Percentiles rank a stretch among this genome's conserved stretches.
phyloP scores from a whole-genome alignment of 2,888 invertebrate species.

The Drosophila paramelanica region DNA sequence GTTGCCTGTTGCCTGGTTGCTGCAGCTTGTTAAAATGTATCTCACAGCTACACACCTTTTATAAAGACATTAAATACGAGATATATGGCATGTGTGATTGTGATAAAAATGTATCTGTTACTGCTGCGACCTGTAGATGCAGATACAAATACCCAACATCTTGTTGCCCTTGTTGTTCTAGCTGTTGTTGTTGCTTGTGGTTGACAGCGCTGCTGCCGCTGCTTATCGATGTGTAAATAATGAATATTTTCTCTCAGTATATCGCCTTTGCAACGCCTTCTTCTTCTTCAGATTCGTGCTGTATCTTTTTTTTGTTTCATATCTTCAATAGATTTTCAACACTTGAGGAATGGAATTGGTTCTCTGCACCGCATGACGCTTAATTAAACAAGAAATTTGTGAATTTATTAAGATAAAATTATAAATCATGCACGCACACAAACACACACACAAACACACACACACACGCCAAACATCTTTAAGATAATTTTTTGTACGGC shows the following conservation, averaged over 20 bases:
- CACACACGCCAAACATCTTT: background rate
- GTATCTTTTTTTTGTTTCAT: slow-evolving; percentile 25
- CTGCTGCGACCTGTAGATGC: slow-evolving; percentile 63
- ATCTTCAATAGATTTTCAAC: slow-evolving; percentile 57
- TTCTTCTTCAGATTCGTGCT: slow-evolving; percentile 3
- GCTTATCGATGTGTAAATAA: slow-evolving; percentile 80
- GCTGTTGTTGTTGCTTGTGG: slow-evolving; percentile 55
- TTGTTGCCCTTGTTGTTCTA: slow-evolving; percentile 37
- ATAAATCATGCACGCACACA: slow-evolving; percentile 13
- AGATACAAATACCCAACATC: slow-evolving; percentile 58
- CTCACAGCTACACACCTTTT: slow-evolving; percentile 69
- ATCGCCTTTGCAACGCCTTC: slow-evolving; percentile 23
- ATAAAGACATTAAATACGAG: slow-evolving; percentile 81
- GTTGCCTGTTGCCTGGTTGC: slow-evolving; percentile 15
- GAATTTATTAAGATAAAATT: slow-evolving; percentile 35
- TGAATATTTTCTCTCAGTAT: slow-evolving; percentile 54
- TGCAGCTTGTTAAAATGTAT: slow-evolving; percentile 56
- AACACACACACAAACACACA: background rate
- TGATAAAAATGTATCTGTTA: slow-evolving; percentile 74
- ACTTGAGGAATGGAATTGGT: slow-evolving; percentile 43
- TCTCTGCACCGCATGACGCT: slow-evolving; percentile 18
- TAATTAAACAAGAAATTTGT: slow-evolving; percentile 43
- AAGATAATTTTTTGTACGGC: slow-evolving; percentile 8
- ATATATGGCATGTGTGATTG: slow-evolving; percentile 76
- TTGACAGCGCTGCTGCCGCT: slow-evolving; percentile 60